Base-by-base conservation (phyloP, 2,888 invertebrate species). In the Philhelius pedissequus region DNA sequence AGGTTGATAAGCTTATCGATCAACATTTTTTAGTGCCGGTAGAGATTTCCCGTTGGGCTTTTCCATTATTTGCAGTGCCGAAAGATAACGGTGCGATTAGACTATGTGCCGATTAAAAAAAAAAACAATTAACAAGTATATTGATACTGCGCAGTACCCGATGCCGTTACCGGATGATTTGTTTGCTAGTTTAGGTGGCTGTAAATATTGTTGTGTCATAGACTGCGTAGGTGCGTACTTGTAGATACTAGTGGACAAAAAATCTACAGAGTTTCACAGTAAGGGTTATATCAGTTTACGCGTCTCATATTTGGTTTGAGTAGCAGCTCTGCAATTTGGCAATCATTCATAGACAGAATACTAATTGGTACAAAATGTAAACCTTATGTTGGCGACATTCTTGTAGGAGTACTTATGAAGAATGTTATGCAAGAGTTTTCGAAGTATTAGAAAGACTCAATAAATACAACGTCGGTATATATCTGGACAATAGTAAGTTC, bases 21-120 rank as follows among this genome's bases (percentile, higher is more conserved):
- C 48, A 54, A 75, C 71, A 74, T 30, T 86, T 87, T 38, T 66
- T 84, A 11, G n/a, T 20, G 18, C 43, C 69, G 40, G 56, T 86
- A 6, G 50, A 66, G 18, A 15, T 60, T 45, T 40, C 62, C 8
- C 66, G 86, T 13, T 86, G 86, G 82, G 87, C 78, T 0, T 79
- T 74, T 4, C 80, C 86, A n/a, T 68, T 86, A 4, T 84, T 86
- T n/a, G 74, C 68, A 1, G 69, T 81, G 2, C 74, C 75, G 22
- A 86, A 87, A n/a, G 25, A 50, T 20, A 70, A 86, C 54, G 70
- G 78, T 3, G 13, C 35, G 30, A 43, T 83, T 13, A 11, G 73
- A 43, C 6, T 74, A 20, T 74, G 52, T 11, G 22, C 64, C 13
- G 86, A 66, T 38, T 84, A 50, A 58, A 86, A 75, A 86, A 75